These are phyloP conservation scores for Nycticebus coucang DNA, from an alignment of 2,113 vertebrate genomes.

Conservation along the genomic window DNA sequence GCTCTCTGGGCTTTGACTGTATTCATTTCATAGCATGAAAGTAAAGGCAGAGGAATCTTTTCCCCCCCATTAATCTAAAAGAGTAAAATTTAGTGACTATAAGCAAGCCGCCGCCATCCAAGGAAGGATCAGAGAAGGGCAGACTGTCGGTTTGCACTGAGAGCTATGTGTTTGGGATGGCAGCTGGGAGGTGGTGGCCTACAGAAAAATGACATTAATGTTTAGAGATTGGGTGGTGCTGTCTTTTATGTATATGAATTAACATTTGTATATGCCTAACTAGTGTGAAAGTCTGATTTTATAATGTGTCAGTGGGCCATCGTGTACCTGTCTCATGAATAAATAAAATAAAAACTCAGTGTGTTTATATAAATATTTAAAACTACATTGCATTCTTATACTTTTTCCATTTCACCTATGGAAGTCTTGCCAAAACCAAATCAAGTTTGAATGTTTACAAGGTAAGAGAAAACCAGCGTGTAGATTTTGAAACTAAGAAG, in stretches of 20 bases:
- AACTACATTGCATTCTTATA: slow-evolving; percentile 38
- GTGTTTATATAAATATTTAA: not conserved
- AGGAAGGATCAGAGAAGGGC: not conserved
- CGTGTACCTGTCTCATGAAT: slow-evolving; percentile 5
- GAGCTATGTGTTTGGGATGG: not conserved
- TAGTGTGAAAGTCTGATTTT: slow-evolving; percentile 63
- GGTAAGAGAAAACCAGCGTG: slow-evolving; percentile 17
- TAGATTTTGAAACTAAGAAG: slow-evolving; percentile 43
- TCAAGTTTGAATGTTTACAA: slow-evolving; percentile 52
- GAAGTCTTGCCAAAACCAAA: slow-evolving; percentile 57
- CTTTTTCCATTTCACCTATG: slow-evolving; percentile 60
- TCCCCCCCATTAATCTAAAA: slow-evolving; percentile 35
- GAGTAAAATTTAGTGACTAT: slow-evolving; percentile 38
- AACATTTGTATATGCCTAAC: slow-evolving; percentile 27
- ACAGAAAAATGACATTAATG: slow-evolving; percentile 45
- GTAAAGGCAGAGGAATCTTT: slow-evolving; percentile 43
- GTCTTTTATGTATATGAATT: slow-evolving; percentile 46
- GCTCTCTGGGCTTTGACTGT: slow-evolving; percentile 63
- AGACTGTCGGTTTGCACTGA: not conserved
- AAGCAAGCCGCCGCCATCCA: not conserved
- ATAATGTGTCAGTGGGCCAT: not conserved
- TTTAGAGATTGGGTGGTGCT: not conserved
- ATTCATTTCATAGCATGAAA: slow-evolving; percentile 69
- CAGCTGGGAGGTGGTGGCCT: not conserved
- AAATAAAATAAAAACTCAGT: not conserved